A percentile compares a stretch with the other conserved stretches of the same genome.
Evolutionary conservation across 2,888 invertebrate genomes (phyloP).

Genomic region (Ypsolopha scabrella): DNA sequence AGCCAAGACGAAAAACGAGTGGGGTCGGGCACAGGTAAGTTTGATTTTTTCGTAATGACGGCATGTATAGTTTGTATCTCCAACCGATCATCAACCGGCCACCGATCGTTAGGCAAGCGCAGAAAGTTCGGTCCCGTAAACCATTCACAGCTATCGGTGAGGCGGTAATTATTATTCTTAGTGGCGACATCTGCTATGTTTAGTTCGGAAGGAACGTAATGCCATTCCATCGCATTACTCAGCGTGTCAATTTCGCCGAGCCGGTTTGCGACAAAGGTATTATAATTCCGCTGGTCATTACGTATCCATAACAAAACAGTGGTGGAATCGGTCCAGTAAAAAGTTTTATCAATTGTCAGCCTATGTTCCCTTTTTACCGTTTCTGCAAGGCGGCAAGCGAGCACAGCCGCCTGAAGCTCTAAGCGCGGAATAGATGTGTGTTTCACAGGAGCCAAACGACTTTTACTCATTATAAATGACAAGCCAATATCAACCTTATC

Average conservation of each 20-base stretch:
- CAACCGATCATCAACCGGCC: too few species aligned
- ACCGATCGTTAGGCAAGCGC: not conserved
- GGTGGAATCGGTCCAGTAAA: conserved; percentile 15
- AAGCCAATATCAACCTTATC: not conserved
- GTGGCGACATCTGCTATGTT: conserved; percentile 13
- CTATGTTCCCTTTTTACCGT: conserved; percentile 2
- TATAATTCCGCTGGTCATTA: conserved; percentile 12
- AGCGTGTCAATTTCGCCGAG: conserved; percentile 17
- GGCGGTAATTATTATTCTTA: not conserved
- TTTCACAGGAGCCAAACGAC: conserved; percentile 5
- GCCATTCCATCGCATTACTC: conserved; percentile 14
- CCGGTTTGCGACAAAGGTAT: conserved; percentile 13
- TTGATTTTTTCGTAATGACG: not conserved
- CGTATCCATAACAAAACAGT: conserved; percentile 15
- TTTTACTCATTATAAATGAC: conserved; percentile 2
- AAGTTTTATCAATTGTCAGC: not conserved
- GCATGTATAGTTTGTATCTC: not conserved
- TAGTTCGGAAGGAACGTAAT: conserved; percentile 16
- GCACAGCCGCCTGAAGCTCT: conserved; percentile 6
- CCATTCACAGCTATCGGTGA: not conserved
- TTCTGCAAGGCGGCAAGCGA: conserved; percentile 4
- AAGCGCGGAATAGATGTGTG: conserved; percentile 3
- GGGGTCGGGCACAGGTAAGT: not conserved
- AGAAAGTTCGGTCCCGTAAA: conserved; percentile 1
- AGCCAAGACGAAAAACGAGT: not conserved